Conservation (phyloP, 2,113 vertebrate species). For the Donacobius atricapilla region DNA sequence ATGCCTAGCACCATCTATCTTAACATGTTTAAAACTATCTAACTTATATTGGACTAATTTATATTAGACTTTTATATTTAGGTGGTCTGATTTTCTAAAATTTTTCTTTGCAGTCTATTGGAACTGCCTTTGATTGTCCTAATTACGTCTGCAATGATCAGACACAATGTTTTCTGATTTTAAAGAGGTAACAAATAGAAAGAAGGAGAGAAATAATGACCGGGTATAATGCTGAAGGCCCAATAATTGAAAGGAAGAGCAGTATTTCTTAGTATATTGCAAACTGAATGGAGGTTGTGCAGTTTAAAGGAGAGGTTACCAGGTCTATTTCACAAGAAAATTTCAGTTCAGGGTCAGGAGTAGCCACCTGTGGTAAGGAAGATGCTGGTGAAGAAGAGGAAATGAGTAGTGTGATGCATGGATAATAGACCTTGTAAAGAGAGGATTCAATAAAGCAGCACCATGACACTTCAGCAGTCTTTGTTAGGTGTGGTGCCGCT, state of each 20-base stretch:
- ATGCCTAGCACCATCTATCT: neutral
- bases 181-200: neutral
- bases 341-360: constrained; percentile 1
- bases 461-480: neutral
- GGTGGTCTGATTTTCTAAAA: neutral
- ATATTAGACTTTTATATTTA: neutral
- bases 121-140: neutral
- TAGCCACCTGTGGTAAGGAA: neutral
- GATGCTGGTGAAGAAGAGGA: neutral
- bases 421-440: neutral
- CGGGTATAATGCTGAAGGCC: neutral
- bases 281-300: neutral
- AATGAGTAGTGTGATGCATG: neutral
- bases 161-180: neutral
- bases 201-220: neutral
- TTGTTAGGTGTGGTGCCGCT: neutral
- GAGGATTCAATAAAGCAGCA: neutral
- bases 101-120: neutral
- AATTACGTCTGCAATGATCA: neutral
- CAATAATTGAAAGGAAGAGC: constrained; percentile 13
- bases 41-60: neutral
- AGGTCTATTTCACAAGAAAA: constrained; percentile 15
- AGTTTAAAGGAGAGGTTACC: constrained; percentile 35
- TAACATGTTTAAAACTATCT: neutral
- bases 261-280: neutral